These are phyloP conservation scores for Hesperophylax magnus DNA, from an alignment of 1,140 invertebrate genomes.

Conservation along the genomic window DNA sequence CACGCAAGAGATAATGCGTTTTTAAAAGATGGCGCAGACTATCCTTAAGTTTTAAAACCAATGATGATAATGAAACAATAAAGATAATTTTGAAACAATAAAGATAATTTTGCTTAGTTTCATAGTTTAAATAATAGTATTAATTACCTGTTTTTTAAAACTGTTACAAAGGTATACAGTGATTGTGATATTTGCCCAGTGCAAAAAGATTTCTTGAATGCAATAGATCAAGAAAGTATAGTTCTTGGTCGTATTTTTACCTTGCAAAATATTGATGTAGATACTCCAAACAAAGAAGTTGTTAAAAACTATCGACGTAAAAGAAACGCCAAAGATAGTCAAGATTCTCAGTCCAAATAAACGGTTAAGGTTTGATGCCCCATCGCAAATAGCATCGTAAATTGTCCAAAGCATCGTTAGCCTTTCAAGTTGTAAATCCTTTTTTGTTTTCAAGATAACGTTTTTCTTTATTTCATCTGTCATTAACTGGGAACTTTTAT, in stretches of 20 bases:
- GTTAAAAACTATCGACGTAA: conserved; percentile 3
- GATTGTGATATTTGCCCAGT: neutral
- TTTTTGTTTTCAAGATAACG: neutral
- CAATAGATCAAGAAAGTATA: conserved; percentile 5
- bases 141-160: conserved; percentile 8
- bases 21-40: too few species aligned
- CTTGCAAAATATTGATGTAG: neutral
- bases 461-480: neutral
- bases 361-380: neutral
- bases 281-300: neutral
- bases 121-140: too few species aligned
- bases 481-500: neutral
- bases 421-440: neutral
- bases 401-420: neutral
- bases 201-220: neutral
- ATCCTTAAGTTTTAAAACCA: too few species aligned
- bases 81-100: too few species aligned
- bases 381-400: conserved; percentile 17
- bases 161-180: neutral
- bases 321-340: neutral
- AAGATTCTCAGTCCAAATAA: neutral
- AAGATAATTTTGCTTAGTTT: too few species aligned
- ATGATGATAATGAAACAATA: too few species aligned
- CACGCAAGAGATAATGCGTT: too few species aligned
- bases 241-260: neutral